These are phyloP conservation scores for Hormaphis cornu DNA, from an alignment of 1,140 invertebrate genomes.

Conservation along the genomic window DNA sequence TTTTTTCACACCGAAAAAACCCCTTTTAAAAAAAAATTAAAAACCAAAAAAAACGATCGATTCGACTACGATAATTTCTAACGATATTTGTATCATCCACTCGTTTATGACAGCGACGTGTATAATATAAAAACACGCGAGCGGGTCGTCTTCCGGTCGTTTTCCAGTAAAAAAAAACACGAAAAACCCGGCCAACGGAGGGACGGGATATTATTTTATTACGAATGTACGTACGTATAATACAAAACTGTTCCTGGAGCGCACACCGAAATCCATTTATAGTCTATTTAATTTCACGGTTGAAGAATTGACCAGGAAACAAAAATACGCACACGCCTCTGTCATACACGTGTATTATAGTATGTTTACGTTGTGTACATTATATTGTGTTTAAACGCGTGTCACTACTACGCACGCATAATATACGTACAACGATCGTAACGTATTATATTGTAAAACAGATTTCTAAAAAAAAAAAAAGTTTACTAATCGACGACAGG, in stretches of 20 bases:
- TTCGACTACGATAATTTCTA: too few relatives aligned
- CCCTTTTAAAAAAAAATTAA: too few relatives aligned
- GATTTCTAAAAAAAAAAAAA: constrained; percentile 12
- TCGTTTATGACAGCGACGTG: not conserved
- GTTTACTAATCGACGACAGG: not conserved
- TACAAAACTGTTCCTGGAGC: not conserved
- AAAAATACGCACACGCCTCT: constrained; percentile 9
- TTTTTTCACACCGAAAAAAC: too few relatives aligned
- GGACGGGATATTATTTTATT: not conserved
- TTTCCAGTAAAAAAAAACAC: constrained; percentile 4
- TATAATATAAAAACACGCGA: too few relatives aligned
- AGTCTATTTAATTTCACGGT: constrained; percentile 31
- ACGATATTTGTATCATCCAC: too few relatives aligned
- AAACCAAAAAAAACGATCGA: too few relatives aligned
- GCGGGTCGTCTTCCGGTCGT: not conserved
- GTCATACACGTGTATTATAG: not conserved
- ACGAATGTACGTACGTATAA: not conserved
- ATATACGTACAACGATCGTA: too few relatives aligned
- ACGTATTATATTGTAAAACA: too few relatives aligned
- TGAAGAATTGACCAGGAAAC: constrained; percentile 32
- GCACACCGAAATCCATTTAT: constrained; percentile 14
- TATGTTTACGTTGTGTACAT: not conserved
- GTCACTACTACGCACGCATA: constrained; percentile 3
- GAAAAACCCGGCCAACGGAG: not conserved
- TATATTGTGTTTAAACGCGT: constrained; percentile 25